Conservation (phyloP, 2,113 vertebrate species). For the Glaucomys volans region DNA sequence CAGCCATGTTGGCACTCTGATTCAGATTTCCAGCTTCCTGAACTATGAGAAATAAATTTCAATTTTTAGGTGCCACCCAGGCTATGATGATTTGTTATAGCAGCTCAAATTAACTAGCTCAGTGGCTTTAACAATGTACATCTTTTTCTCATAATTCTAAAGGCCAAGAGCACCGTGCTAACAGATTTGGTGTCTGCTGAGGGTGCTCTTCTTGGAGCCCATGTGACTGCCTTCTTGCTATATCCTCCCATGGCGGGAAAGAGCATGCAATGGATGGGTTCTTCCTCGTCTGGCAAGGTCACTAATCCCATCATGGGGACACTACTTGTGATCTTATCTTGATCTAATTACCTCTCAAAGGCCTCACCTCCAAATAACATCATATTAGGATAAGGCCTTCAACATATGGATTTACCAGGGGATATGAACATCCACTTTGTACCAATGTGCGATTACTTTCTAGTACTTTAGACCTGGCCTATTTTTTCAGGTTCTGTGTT, state of each 20-base stretch:
- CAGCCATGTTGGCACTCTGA: not conserved
- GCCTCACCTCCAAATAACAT: not conserved
- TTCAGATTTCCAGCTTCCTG: not conserved
- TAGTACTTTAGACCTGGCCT: not conserved
- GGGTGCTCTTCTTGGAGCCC: not conserved
- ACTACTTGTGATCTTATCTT: not conserved
- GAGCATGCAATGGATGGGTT: not conserved
- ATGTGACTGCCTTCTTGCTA: not conserved
- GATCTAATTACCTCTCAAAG: not conserved
- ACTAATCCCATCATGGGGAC: not conserved
- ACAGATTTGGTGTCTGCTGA: not conserved
- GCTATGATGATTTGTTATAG: not conserved
- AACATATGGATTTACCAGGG: not conserved
- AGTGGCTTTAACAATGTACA: not conserved
- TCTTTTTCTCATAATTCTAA: not conserved
- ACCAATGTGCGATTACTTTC: not conserved
- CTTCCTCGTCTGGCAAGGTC: not conserved
- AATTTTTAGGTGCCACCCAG: not conserved
- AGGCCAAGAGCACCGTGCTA: not conserved
- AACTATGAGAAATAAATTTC: not conserved
- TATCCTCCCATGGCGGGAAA: not conserved
- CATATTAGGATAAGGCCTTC: not conserved
- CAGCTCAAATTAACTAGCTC: not conserved
- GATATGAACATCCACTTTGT: not conserved
- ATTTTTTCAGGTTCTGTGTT: not conserved